These are phyloP conservation scores for Pollachius pollachius DNA, from an alignment of 2,113 vertebrate species.

Conservation along the genomic window DNA sequence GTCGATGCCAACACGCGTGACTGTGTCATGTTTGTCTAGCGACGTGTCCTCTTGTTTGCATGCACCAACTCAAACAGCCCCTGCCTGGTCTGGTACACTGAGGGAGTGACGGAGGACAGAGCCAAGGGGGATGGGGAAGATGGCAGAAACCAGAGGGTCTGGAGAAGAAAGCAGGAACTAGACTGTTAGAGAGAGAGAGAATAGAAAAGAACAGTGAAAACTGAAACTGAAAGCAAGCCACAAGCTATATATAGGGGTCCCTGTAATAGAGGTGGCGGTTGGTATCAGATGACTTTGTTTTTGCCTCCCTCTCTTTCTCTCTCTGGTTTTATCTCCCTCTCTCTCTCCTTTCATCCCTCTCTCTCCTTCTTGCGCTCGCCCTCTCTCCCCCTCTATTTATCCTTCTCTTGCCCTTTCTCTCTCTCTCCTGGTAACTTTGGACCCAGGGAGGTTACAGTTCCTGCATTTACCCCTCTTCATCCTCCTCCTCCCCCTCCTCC, in stretches of 20 bases:
- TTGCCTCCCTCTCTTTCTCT: slow-evolving; percentile 12
- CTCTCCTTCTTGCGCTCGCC: too few species aligned
- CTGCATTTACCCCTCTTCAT: slow-evolving; percentile 55
- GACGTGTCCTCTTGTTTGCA: background rate
- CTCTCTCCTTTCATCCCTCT: slow-evolving; percentile 38
- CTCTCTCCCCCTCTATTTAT: slow-evolving; percentile 20
- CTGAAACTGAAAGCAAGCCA: slow-evolving; percentile 76
- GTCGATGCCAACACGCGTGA: background rate
- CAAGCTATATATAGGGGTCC: slow-evolving; percentile 60
- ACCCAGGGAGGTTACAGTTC: slow-evolving; percentile 46
- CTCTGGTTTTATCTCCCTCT: background rate
- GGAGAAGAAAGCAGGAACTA: slow-evolving; percentile 5
- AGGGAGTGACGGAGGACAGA: background rate
- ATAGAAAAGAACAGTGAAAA: slow-evolving; percentile 47
- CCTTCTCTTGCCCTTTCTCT: slow-evolving; percentile 10
- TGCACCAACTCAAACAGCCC: background rate
- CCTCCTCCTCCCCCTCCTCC: too few species aligned
- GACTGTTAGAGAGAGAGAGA: slow-evolving; percentile 22
- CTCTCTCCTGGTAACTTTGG: slow-evolving; percentile 58
- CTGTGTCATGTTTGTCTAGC: too few species aligned
- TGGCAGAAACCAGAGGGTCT: background rate
- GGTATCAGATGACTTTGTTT: slow-evolving; percentile 63
- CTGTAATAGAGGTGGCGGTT: slow-evolving; percentile 49
- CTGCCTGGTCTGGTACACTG: background rate
- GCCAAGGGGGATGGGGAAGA: background rate